Evolutionary conservation across 30 jellyfish, hydroid and myxozoan species (phyloP), one percentile per base, ranked within the genome.

Genomic region (Rhopilema esculentum): DNA sequence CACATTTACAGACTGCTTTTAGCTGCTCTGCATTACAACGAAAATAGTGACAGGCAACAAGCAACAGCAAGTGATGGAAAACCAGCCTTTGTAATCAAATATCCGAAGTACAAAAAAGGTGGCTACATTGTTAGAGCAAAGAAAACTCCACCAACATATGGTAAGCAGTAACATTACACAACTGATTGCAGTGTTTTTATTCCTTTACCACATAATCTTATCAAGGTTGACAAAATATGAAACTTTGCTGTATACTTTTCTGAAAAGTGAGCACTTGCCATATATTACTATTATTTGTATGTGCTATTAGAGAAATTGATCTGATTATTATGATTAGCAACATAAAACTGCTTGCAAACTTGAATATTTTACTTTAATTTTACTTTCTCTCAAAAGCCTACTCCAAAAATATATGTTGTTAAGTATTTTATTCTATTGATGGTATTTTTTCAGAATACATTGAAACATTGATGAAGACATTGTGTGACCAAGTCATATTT

Each of bases 21-120:
- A 63, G 72, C 72, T 63, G 72, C 72, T 19, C 26, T 63, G 26
- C 72, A 63, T 69, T 69, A 21, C 20, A 69, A 69, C 30, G 80
- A 69, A 69, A 69, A 69, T 27, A 1, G 51, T 21, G 80, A 69
- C 80, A 69, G 80, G 80, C 80, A 23, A 26, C 80, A 69, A 29
- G 80, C 80, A 69, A 20, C 22, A 20, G 53, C 48, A 23, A 69
- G 80, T 69, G 51, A 69, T 24, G 80, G 80, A 27, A 69, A 69
- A 29, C 53, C 80, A 24, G 80, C 51, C 23, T 69, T 24, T 69
- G 23, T 17, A 24, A 26, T 69, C 30, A 23, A 27, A 20, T 69
- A 17, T 29, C 80, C 80, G 25, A 69, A 66, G 22, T 66, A 66
- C 77, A 66, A 66, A 27, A 66, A 66, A 29, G 80, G 80, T 21